Evolutionary conservation across 2,888 invertebrate species (phyloP).

Genomic region (Caenorhabditis sulstoni): DNA sequence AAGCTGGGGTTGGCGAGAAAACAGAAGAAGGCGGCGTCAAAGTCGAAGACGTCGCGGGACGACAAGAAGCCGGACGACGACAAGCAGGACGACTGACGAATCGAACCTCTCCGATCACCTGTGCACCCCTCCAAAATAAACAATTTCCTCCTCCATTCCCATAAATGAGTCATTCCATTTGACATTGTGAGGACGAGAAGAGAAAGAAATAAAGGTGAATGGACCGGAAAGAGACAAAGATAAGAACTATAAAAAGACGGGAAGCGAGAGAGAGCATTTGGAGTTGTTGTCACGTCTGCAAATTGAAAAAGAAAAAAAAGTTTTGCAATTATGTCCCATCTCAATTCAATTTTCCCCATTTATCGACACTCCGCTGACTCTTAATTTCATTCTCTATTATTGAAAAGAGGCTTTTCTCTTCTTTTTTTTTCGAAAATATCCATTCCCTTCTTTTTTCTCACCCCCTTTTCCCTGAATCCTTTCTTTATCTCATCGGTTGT

Average conservation of each 20-base stretch:
- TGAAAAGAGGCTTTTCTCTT: no score
- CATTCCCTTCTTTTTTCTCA: no score
- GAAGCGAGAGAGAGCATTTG: no score
- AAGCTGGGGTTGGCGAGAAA: neutral
- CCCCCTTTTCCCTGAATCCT: no score
- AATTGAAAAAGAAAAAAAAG: neutral
- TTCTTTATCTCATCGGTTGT: no score
- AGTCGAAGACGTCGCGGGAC: neutral
- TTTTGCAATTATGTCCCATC: neutral
- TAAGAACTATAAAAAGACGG: conserved; percentile 45
- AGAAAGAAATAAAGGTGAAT: neutral
- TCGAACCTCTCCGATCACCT: no score
- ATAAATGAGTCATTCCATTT: conserved; percentile 27
- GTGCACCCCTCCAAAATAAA: no score
- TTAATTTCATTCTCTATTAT: neutral
- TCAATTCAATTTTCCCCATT: neutral
- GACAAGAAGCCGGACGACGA: conserved; percentile 1
- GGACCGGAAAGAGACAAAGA: conserved; percentile 42
- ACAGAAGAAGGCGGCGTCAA: neutral
- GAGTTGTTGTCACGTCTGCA: no score
- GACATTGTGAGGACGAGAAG: neutral
- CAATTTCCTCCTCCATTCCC: no score
- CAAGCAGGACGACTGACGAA: neutral
- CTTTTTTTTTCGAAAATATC: no score
- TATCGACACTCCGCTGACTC: neutral